Conservation (phyloP, 2,797 vertebrate species). For the Tiaroga cobitis region DNA sequence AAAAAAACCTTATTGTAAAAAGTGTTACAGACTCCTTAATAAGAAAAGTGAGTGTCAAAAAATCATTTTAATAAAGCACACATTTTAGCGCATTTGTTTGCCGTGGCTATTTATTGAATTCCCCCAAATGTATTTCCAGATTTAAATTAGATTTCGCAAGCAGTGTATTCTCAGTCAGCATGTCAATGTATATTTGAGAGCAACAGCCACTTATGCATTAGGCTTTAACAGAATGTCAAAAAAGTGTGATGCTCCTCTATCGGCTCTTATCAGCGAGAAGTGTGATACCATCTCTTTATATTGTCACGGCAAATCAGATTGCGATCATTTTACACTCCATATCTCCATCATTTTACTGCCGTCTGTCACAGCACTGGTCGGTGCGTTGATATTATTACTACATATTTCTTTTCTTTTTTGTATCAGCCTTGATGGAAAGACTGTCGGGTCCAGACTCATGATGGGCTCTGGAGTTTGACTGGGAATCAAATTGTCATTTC, state of each 20-base stretch:
- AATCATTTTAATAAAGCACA: neutral
- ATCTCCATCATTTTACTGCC: neutral
- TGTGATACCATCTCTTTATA: constrained; percentile 12
- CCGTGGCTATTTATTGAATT: neutral
- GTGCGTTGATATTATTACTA: constrained; percentile 32
- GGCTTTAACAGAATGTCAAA: neutral
- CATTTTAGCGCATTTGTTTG: neutral
- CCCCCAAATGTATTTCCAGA: neutral
- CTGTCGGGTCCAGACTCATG: constrained; percentile 70
- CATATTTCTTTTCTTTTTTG: constrained; percentile 69
- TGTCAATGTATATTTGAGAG: neutral
- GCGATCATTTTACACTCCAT: constrained; percentile 52
- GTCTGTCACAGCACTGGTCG: neutral
- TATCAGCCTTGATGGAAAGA: constrained; percentile 65
- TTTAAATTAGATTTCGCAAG: neutral
- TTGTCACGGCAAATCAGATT: constrained; percentile 47
- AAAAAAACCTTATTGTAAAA: neutral
- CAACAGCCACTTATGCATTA: neutral
- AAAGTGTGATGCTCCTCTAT: neutral
- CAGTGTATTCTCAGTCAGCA: neutral
- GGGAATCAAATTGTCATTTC: constrained; percentile 82
- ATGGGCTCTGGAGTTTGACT: constrained; percentile 72
- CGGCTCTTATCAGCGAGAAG: neutral
- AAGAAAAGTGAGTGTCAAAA: neutral
- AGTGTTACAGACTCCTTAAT: neutral